Evolutionary conservation across 1,140 invertebrate species (phyloP), one percentile per base, ranked within the genome.

Genomic region (Monomorium pharaonis): DNA sequence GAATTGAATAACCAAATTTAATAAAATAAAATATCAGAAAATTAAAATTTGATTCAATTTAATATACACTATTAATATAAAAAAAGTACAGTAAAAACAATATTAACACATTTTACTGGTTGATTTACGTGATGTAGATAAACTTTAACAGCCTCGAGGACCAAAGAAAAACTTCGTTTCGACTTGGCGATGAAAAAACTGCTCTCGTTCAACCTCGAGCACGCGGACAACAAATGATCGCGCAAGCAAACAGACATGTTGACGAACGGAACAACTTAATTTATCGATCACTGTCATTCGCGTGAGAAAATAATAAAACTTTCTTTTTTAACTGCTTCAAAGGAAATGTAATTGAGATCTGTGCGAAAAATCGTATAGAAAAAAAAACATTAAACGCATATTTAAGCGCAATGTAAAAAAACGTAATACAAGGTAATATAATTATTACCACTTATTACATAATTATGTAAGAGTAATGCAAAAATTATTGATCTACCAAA

Each of bases 141-240:
- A 88, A 85, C 86, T 86, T 84, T 80, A 88, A 86, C 72, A 56
- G 78, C 88, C 60, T 88, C 88, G 74, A 42, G 16, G 44, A 3
- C 21, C 56, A 72, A 87, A 89, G 58, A 80, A 90, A 87, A 65
- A 63, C 4, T 37, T 6, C 1, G 42, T 72, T 54, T 62, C 21
- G 6, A 76, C 63, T 77, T 24, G 47, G 30, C 30, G 9, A n/a
- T 6, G 44, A 63, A 84, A 84, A 84, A 76, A 75, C 44, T 3
- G 12, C 5, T 83, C 49, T 16, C 67, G 65, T 72, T 47, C 18
- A 44, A 42, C 14, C 18, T 7, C n/a, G 54, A 56, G 7, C 78
- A 72, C 67, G 67, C 24, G 7, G 37, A 81, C 51, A 81, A 72
- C 78, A 58, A 74, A 44, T 72, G 78, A 56, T 83, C 65, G 18